Evolutionary conservation across 2,797 vertebrate species (phyloP).

Genomic region (Alectoris magna): DNA sequence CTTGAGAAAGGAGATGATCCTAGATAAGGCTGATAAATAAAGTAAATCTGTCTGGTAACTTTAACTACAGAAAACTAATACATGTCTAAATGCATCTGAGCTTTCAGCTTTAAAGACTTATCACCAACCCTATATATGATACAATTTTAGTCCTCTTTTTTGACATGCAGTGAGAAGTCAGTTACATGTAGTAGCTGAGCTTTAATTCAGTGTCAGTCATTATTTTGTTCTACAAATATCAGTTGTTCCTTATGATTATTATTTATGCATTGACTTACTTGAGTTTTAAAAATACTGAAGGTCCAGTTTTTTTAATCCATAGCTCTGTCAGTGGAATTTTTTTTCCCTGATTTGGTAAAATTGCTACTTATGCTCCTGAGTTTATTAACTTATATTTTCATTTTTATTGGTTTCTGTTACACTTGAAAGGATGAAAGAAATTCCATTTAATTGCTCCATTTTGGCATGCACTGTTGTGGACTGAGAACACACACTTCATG

Average conservation of each 20-base stretch:
- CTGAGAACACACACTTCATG: not conserved
- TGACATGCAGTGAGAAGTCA: not conserved
- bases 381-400: not conserved
- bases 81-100: not conserved
- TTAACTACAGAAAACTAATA: not conserved
- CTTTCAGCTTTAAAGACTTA: not conserved
- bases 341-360: not conserved
- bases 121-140: not conserved
- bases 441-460: conserved; percentile 3
- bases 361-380: not conserved
- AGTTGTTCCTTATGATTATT: not conserved
- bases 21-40: conserved; percentile 10
- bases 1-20: conserved; percentile 22
- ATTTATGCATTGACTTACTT: not conserved
- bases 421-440: not conserved
- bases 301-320: not conserved
- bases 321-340: not conserved
- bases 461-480: not conserved
- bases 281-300: not conserved
- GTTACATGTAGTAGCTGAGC: not conserved
- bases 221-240: not conserved
- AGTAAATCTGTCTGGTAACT: not conserved
- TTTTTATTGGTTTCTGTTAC: conserved; percentile 8
- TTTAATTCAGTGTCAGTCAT: not conserved
- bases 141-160: not conserved